Evolutionary conservation across 2,888 invertebrate species (phyloP).

Genomic region (Atrina japonica): DNA sequence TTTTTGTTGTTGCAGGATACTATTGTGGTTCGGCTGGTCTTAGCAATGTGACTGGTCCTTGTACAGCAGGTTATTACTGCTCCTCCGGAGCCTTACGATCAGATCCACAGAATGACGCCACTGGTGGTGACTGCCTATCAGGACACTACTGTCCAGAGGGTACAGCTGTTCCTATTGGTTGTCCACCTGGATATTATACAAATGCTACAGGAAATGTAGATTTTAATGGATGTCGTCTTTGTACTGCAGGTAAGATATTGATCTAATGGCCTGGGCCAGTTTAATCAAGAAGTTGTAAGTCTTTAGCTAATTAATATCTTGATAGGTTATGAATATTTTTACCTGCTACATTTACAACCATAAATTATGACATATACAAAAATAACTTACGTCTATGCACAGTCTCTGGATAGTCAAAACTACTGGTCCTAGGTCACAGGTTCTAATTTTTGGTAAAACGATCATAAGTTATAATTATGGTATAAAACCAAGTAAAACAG

Average conservation of each 20-base stretch:
- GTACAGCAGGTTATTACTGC: conserved; percentile 76
- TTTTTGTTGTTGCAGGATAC: conserved; percentile 70
- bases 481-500: too few species aligned
- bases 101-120: conserved; percentile 71
- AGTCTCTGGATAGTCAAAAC: too few species aligned
- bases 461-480: too few species aligned
- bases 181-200: conserved; percentile 74
- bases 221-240: conserved; percentile 68
- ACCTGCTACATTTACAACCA: too few species aligned
- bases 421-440: background rate
- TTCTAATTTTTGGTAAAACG: background rate
- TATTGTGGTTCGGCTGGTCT: conserved; percentile 72
- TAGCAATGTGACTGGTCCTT: conserved; percentile 68
- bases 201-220: conserved; percentile 72
- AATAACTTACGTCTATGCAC: too few species aligned
- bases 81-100: conserved; percentile 63
- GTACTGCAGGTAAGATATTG: conserved; percentile 67
- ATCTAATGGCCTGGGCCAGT: too few species aligned
- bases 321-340: too few species aligned
- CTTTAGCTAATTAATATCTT: too few species aligned
- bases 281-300: too few species aligned
- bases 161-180: conserved; percentile 63
- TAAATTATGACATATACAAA: too few species aligned
- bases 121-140: conserved; percentile 73
- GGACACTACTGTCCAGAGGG: conserved; percentile 76